Evolutionary conservation across 2,797 vertebrate species (phyloP), one percentile per base, ranked within the genome.

Genomic region (Ceryle rudis): DNA sequence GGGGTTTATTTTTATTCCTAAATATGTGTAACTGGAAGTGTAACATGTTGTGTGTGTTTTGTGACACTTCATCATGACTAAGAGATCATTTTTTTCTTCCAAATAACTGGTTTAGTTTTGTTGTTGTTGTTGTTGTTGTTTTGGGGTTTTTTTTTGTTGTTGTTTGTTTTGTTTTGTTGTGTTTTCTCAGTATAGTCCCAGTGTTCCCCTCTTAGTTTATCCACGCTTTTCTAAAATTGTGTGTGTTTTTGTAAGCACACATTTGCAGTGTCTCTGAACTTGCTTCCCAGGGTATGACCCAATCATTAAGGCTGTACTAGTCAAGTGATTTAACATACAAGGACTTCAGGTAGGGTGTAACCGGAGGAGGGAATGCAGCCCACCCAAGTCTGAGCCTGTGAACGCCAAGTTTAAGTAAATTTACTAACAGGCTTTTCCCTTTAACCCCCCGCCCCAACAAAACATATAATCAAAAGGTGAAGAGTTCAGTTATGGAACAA

Each of bases 401-500:
- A 77, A 86, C 3, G 74, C 95, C 90, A 92, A 96, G 81, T 82
- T 62, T 18, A 87, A 96, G 81, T 62, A 62, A 78, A 90, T 94
- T 85, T 92, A 74, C 92, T 86, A 84, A 77, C 83, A 89, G 55
- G 25, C 74, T 82, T 87, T 95, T 80, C 71, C 90, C 77, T 90
- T 87, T 70, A 84, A 17, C 26, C 25, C 21, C 49, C 14, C 8
- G 14, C 47, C 41, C 16, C 54, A 31, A 5, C 73, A 81, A 86
- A 95, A 86, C 83, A 72, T 93, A 84, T 29, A 81, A 96, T 95
- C 94, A 79, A 86, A 95, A 95, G 96, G 96, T 96, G 94, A 97
- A 97, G 90, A 97, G 96, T 97, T 97, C 96, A 97, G 69, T 90
- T 85, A 54, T 33, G 95, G 93, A 95, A 97, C 95, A 97, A 96